Evolutionary conservation across 2,888 invertebrate genomes (phyloP).

Genomic region (Ormyrus rosae): DNA sequence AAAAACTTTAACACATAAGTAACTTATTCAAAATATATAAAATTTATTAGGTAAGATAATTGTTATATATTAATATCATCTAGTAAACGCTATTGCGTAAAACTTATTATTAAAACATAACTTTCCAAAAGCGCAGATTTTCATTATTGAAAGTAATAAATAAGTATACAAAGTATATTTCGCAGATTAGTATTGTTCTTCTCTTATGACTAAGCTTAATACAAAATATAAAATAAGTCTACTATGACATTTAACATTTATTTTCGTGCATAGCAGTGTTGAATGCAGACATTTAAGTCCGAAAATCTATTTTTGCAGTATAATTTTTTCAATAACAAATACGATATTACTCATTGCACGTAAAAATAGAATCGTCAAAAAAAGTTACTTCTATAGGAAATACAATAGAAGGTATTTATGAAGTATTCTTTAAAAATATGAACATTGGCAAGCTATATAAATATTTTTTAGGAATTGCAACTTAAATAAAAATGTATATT

Average conservation of each 20-base stretch:
- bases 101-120: constrained; percentile 35
- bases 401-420: too few species aligned
- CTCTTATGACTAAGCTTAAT: constrained; percentile 19
- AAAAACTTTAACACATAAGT: constrained; percentile 21
- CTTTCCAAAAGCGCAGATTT: constrained; percentile 28
- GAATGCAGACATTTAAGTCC: neutral
- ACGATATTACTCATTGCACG: too few species aligned
- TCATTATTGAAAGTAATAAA: constrained; percentile 29
- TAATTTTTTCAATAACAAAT: too few species aligned
- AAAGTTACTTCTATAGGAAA: too few species aligned
- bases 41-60: constrained; percentile 39
- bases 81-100: constrained; percentile 18
- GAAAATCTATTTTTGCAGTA: too few species aligned
- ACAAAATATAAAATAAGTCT: constrained; percentile 16
- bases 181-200: constrained; percentile 9
- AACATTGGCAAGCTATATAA: too few species aligned
- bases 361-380: too few species aligned
- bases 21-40: constrained; percentile 49
- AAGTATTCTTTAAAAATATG: too few species aligned
- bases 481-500: too few species aligned
- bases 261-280: neutral
- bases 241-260: constrained; percentile 21
- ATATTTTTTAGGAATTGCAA: too few species aligned
- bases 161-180: constrained; percentile 31
- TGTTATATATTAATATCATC: constrained; percentile 33